Conservation (phyloP, 2,888 invertebrate genomes). For the Ectemnius lituratus region DNA sequence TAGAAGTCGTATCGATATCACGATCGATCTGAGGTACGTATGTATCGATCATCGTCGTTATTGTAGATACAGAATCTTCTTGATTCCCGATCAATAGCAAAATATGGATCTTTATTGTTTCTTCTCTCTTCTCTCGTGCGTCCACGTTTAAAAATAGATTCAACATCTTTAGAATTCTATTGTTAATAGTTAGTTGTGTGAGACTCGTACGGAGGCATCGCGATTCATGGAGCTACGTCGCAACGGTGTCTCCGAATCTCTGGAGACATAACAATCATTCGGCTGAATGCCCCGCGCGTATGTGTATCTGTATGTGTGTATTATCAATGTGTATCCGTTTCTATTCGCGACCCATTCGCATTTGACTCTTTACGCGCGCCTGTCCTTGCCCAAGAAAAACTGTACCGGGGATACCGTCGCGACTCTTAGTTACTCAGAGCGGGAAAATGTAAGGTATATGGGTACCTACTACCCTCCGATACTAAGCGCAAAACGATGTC, state of each 20-base stretch:
- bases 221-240: conserved; percentile 48
- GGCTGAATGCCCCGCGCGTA: too few species aligned
- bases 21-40: conserved; percentile 77
- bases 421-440: conserved; percentile 52
- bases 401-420: conserved; percentile 49
- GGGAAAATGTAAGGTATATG: conserved; percentile 51
- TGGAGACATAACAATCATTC: conserved; percentile 6
- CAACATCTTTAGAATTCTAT: conserved; percentile 74
- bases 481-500: conserved; percentile 43
- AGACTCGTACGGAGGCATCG: conserved; percentile 60
- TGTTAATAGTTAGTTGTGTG: conserved; percentile 71
- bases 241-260: conserved; percentile 43
- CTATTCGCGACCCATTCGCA: conserved; percentile 8
- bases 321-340: conserved; percentile 16
- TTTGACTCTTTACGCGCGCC: conserved; percentile 8
- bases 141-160: conserved; percentile 75
- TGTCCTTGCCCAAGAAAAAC: conserved; percentile 25
- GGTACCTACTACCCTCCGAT: conserved; percentile 42
- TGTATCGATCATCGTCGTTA: conserved; percentile 70
- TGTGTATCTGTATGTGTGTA: too few species aligned
- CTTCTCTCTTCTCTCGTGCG: conserved; percentile 63
- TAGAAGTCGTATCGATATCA: conserved; percentile 75
- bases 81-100: conserved; percentile 71
- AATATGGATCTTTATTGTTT: conserved; percentile 71
- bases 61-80: conserved; percentile 62